These are phyloP conservation scores for Potorous gilbertii DNA, from an alignment of 2,797 vertebrate species.

Conservation along the genomic window DNA sequence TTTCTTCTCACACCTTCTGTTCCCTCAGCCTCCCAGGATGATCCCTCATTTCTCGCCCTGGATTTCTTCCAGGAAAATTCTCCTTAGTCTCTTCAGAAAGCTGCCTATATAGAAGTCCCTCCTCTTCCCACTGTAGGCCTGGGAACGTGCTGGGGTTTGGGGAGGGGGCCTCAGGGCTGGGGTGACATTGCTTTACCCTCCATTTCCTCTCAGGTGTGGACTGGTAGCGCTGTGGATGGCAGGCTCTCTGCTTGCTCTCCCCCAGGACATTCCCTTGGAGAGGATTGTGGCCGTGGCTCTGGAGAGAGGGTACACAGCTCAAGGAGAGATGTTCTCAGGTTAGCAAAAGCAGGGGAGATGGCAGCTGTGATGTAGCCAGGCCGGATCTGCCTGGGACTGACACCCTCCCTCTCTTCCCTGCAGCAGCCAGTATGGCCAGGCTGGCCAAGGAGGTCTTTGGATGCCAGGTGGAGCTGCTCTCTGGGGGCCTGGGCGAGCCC, in stretches of 20 bases:
- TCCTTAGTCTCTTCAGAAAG: neutral
- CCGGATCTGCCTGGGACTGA: neutral
- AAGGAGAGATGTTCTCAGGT: conserved; percentile 98
- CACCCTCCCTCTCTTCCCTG: neutral
- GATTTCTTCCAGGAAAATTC: neutral
- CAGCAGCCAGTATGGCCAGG: conserved; percentile 90
- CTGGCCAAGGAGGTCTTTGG: conserved; percentile 89
- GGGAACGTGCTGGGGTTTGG: neutral
- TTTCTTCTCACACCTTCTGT: too few species aligned
- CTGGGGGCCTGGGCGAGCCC: conserved; percentile 86
- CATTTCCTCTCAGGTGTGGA: conserved; percentile 87
- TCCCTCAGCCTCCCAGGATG: neutral
- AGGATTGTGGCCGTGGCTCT: conserved; percentile 85
- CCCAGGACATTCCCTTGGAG: conserved; percentile 82
- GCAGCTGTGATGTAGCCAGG: neutral
- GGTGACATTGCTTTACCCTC: neutral
- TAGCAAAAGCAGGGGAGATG: conserved; percentile 11
- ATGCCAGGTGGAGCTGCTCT: conserved; percentile 86
- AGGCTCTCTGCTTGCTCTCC: conserved; percentile 82
- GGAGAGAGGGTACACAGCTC: conserved; percentile 88
- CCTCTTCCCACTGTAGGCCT: neutral
- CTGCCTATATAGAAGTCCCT: neutral
- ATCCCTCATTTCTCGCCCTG: neutral
- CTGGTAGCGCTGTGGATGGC: conserved; percentile 96
- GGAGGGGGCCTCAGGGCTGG: neutral